Conservation (phyloP, 2,113 vertebrate genomes). For the Odontesthes bonariensis region DNA sequence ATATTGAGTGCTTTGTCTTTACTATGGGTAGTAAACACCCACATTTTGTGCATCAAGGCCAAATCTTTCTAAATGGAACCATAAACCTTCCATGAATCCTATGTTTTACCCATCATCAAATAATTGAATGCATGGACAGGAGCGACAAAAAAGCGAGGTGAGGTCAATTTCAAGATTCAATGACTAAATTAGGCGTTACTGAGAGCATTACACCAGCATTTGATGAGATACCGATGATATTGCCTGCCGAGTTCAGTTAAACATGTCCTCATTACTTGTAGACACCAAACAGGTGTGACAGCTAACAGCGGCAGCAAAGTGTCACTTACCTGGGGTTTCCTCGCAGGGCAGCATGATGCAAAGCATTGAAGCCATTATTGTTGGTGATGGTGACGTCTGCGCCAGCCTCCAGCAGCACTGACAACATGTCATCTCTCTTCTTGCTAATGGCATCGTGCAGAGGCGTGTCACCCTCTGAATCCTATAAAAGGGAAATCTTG, state of each 20-base stretch:
- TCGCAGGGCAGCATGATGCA: conserved; percentile 96
- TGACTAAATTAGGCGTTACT: background rate
- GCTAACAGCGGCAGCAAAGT: too few relatives aligned
- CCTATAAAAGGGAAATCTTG: conserved; percentile 78
- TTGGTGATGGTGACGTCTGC: conserved; percentile 99
- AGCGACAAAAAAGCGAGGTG: background rate
- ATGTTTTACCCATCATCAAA: background rate
- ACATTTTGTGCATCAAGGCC: background rate
- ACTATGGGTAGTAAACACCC: background rate
- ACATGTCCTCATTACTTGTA: background rate
- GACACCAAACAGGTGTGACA: background rate
- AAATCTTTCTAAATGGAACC: background rate
- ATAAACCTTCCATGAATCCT: background rate
- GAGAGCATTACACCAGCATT: background rate
- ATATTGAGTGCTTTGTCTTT: too few relatives aligned
- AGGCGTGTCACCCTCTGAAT: conserved; percentile 97
- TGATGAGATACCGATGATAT: background rate
- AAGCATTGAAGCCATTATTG: conserved; percentile 98
- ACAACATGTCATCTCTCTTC: conserved; percentile 98
- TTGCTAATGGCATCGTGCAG: conserved; percentile 99
- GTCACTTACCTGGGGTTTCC: conserved; percentile 94
- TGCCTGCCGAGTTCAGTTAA: conserved; percentile 26
- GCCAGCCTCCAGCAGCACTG: conserved; percentile 94
- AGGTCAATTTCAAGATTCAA: background rate
- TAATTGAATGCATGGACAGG: background rate